Conservation (phyloP, 2,888 invertebrate genomes). For the Dicyrtoma fusca region DNA sequence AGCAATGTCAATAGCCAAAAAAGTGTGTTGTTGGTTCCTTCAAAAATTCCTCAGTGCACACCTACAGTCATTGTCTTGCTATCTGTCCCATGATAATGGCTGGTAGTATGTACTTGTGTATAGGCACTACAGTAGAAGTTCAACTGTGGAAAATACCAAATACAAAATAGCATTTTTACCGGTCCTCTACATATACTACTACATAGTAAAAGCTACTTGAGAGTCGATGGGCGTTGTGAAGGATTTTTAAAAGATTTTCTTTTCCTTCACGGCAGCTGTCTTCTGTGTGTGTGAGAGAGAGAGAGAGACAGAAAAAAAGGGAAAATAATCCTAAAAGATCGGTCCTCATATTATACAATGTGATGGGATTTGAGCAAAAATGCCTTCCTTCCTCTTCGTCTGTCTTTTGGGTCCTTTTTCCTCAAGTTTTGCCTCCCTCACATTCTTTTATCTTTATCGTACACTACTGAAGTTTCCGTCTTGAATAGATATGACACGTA, state of each 20-base stretch:
- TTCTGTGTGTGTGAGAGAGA: constrained; percentile 25
- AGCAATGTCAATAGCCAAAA: no score
- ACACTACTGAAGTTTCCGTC: constrained; percentile 41
- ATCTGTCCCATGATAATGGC: no score
- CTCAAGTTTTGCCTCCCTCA: not conserved
- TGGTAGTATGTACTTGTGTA: no score
- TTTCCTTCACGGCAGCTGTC: constrained; percentile 44
- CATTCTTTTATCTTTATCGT: constrained; percentile 39
- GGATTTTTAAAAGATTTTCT: constrained; percentile 38
- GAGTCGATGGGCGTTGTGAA: constrained; percentile 44
- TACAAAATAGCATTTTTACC: constrained; percentile 7
- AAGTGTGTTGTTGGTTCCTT: no score
- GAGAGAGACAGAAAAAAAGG: no score
- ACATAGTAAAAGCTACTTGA: constrained; percentile 38
- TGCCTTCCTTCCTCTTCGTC: constrained; percentile 38
- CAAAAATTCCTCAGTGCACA: no score
- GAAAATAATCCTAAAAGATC: constrained; percentile 39
- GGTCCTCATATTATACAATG: constrained; percentile 41
- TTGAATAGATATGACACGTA: constrained; percentile 46
- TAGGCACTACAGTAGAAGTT: no score
- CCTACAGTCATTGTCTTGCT: not conserved
- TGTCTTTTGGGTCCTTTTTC: constrained; percentile 26
- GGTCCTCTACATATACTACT: not conserved
- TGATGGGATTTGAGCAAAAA: constrained; percentile 48
- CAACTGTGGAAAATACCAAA: no score